phyloP scores from a whole-genome alignment of 2,113 vertebrate genomes.

The Pseudopipra pipra region DNA sequence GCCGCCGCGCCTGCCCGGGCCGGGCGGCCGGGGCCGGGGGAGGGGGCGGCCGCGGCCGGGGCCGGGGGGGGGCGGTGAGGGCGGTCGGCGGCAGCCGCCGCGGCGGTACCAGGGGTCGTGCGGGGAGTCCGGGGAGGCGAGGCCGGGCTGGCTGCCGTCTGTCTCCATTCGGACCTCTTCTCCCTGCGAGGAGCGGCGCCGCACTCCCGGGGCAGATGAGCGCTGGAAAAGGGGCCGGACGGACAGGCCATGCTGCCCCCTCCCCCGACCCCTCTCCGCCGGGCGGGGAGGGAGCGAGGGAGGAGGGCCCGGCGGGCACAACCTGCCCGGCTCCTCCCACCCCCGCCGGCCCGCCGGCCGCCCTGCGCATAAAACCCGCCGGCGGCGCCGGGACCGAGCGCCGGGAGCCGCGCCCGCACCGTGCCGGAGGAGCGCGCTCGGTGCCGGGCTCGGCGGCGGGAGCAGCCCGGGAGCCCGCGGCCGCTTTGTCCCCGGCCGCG shows the following conservation, averaged over 20 bases:
- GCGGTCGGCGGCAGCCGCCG: neutral
- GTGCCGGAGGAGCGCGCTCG: neutral
- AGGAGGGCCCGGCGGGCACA: constrained; percentile 75
- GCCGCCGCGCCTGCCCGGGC: no score
- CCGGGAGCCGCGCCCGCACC: neutral
- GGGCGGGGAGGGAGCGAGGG: constrained; percentile 74
- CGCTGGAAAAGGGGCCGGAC: constrained; percentile 70
- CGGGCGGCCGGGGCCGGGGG: no score
- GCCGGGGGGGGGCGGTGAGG: no score
- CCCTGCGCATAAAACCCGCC: constrained; percentile 45
- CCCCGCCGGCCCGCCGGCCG: constrained; percentile 48
- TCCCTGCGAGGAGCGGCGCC: constrained; percentile 54
- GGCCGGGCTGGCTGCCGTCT: constrained; percentile 92
- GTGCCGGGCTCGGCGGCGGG: neutral
- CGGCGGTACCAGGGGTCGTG: neutral
- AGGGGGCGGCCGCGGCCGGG: no score
- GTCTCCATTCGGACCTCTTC: constrained; percentile 87
- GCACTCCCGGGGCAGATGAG: constrained; percentile 66
- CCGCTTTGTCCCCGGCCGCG: neutral
- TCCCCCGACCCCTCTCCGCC: constrained; percentile 79
- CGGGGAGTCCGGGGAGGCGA: constrained; percentile 48
- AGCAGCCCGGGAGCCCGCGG: neutral
- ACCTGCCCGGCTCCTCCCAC: constrained; percentile 68
- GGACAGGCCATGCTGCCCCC: constrained; percentile 80
- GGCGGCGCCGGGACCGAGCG: neutral